These are phyloP conservation scores for Saguinus midas DNA, from an alignment of 2,113 vertebrate species.

Conservation along the genomic window DNA sequence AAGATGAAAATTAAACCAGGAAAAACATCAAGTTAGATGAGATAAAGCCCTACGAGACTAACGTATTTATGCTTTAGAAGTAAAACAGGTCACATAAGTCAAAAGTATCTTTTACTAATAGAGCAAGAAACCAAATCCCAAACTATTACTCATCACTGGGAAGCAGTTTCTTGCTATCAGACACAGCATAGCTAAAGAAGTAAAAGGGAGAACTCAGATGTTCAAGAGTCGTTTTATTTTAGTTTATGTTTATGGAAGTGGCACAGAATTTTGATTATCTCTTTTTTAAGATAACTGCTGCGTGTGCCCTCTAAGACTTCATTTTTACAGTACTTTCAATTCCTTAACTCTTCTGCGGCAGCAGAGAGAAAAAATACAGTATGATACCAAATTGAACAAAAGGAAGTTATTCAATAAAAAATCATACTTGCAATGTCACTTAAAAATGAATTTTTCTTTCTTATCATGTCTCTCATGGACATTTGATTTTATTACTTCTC, in stretches of 20 bases:
- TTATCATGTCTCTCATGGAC: background rate
- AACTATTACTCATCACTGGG: conserved; percentile 24
- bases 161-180: conserved; percentile 8
- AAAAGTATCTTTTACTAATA: conserved; percentile 21
- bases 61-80: background rate
- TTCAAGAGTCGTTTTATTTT: background rate
- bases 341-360: background rate
- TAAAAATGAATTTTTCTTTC: conserved; percentile 19
- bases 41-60: background rate
- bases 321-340: background rate
- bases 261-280: background rate
- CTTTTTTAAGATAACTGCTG: conserved; percentile 11
- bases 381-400: background rate
- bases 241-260: background rate
- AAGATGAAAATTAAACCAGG: conserved; percentile 28
- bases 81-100: conserved; percentile 25
- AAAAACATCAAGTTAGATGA: background rate
- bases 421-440: background rate
- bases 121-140: conserved; percentile 1
- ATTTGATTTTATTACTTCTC: background rate
- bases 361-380: background rate
- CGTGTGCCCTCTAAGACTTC: background rate
- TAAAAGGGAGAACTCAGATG: background rate
- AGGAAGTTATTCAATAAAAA: background rate
- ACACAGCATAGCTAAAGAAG: background rate